Conservation (phyloP, 1,140 invertebrate species). For the Zaprionus davidi region DNA sequence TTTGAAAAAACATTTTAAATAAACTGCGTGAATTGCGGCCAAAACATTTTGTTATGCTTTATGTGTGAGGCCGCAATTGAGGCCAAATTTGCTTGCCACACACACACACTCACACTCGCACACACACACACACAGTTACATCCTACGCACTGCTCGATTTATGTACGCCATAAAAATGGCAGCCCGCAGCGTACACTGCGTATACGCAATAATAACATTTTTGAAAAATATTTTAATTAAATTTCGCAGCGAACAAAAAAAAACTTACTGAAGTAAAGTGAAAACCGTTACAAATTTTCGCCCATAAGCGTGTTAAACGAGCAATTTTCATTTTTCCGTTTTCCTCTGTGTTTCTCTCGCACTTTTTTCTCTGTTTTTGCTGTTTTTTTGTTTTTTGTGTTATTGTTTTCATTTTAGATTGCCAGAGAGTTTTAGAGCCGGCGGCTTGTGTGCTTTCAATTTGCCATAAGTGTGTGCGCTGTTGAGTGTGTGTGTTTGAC, state of each 20-base stretch:
- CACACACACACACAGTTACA: background rate
- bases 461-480: constrained; percentile 43
- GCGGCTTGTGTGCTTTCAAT: constrained; percentile 69
- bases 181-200: constrained; percentile 31
- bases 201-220: constrained; percentile 61
- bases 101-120: constrained; percentile 15
- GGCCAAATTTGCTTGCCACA: constrained; percentile 36
- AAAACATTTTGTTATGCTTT: constrained; percentile 41
- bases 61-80: constrained; percentile 40
- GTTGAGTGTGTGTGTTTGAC: background rate
- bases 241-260: constrained; percentile 49
- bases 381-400: constrained; percentile 20
- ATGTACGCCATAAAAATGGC: constrained; percentile 38
- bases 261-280: constrained; percentile 9
- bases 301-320: constrained; percentile 37
- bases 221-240: constrained; percentile 75
- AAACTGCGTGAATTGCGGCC: constrained; percentile 47
- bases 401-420: constrained; percentile 36
- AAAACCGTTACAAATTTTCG: constrained; percentile 45
- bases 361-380: constrained; percentile 17
- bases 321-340: constrained; percentile 23
- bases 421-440: constrained; percentile 39
- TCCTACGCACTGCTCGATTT: constrained; percentile 26
- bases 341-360: constrained; percentile 8
- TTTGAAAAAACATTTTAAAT: constrained; percentile 67